Base-by-base conservation (phyloP, 2,888 invertebrate species). In the Drosophila macrospina region DNA sequence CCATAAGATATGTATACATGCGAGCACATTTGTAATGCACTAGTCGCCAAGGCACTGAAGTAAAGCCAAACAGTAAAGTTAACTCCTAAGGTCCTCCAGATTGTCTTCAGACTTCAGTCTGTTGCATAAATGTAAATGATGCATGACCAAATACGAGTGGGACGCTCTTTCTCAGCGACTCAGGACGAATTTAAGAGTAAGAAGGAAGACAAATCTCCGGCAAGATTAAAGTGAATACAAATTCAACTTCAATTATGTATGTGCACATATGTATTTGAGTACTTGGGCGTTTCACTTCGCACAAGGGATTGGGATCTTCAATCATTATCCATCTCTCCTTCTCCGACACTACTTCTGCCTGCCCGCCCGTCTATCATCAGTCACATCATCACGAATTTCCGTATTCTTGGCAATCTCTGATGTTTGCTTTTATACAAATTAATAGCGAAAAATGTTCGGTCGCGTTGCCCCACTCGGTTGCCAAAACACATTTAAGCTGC, bases 391-490 rank as follows among this genome's bases (percentile, higher is more conserved):
- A 47, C 34, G 59, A 36, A 41, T 42, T 70, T 57, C 61, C 61
- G 66, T 59, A 59, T 63, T 57, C 66, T 67, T 44, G 55, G 69
- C 62, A 74, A 79, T 80, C 71, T 74, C 30, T 63, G 73, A 39
- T 79, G 79, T 80, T 78, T 80, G 80, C 80, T 77, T 79, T 81
- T 68, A 71, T 68, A 79, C 69, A 81, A 81, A 81, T 80, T 80
- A 80, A 81, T 77, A 81, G 71, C 79, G 67, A 73, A 71, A 78
- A 79, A 76, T 78, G 56, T 55, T 42, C 16, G 51, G 36, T 57
- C 57, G 44, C 30, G 36, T 32, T 57, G 52, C 30, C 51, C 55
- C 30, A 51, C 63, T 64, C 56, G 64, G 54, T 52, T 69, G 66
- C 55, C 61, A 70, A 63, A 61, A 59, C 47, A 30, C 50, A 55